Base-by-base conservation (phyloP, 2,113 vertebrate genomes). In the Anseranas semipalmata region DNA sequence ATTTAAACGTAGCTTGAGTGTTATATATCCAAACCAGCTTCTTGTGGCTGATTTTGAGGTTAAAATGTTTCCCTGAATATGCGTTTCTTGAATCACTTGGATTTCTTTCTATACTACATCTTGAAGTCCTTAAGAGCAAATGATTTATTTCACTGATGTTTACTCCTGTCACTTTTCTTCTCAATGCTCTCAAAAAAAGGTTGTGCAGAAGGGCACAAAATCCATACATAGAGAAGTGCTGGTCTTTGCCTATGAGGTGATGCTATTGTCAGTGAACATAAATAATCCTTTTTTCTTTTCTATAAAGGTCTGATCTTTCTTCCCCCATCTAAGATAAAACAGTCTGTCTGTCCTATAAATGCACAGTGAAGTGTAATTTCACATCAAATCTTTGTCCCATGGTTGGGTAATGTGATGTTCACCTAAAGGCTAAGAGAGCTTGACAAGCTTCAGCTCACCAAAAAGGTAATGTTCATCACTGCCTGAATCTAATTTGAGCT, bases 311-410 rank as follows among this genome's bases (percentile, higher is more conserved):
- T 96, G 94, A 72, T 94, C 68, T 90, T 91, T 85, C 78, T 65
- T 85, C 13, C 15, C 24, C 79, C 75, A 50, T 73, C 85, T 53
- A 56, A 93, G 85, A 90, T 87, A 95, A 94, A 96, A 68, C 82
- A 79, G 75, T 93, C 82, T 71, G 70, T 90, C 63, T 96, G 84
- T 96, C 95, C 95, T 76, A 53, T 74, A 94, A 97, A 96, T 95
- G 95, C 89, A 65, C 78, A 85, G 70, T 72, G 89, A 96, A 94
- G 85, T 95, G 89, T 89, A 96, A 97, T 95, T 97, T 97, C 95
- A 93, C 66, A 91, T 97, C 89, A 95, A 39, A 90, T 96, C 94
- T 85, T 87, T 84, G 85, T 93, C 84, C 62, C 39, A 10, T 35
- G 68, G 76, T 77, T 60, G 6, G 3, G 71, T 91, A 95, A 96